Percentiles rank a stretch among this genome's conserved stretches.
Evolutionary conservation across 2,113 vertebrate genomes (phyloP).

Genomic region (Ornithorhynchus anatinus): DNA sequence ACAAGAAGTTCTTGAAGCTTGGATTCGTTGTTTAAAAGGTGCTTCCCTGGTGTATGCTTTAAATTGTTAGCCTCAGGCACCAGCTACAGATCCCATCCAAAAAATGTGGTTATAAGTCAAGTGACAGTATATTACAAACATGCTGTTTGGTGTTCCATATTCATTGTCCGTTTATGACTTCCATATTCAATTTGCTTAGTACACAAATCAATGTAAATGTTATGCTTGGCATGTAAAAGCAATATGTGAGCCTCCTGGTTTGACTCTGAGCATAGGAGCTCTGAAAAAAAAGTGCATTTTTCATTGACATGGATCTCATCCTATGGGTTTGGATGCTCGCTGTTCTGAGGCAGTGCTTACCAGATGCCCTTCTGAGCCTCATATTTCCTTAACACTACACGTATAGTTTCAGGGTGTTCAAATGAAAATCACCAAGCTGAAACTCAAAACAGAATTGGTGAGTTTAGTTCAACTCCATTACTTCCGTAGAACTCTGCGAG

Average conservation of each 20-base stretch:
- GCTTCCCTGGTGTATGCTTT: neutral
- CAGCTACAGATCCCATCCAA: neutral
- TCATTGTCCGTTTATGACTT: constrained; percentile 29
- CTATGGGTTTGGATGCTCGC: constrained; percentile 5
- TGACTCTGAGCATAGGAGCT: neutral
- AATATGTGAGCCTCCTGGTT: neutral
- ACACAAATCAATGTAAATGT: constrained; percentile 23
- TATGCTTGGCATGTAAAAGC: constrained; percentile 29
- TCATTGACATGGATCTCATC: too few relatives aligned
- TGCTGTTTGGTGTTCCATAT: constrained; percentile 19
- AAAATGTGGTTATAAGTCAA: neutral
- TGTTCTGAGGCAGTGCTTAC: neutral
- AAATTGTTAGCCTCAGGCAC: neutral
- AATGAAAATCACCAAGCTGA: constrained; percentile 11
- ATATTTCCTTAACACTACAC: too few relatives aligned
- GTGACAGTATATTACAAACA: constrained; percentile 18
- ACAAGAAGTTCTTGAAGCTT: neutral
- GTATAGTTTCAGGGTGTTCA: constrained; percentile 2
- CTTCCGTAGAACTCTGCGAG: constrained; percentile 32
- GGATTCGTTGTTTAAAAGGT: neutral
- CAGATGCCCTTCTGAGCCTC: neutral
- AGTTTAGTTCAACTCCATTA: constrained; percentile 24
- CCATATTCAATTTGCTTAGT: constrained; percentile 17
- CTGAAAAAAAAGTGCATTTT: constrained; percentile 9
- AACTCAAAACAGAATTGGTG: constrained; percentile 6